Conservation (phyloP, 2,888 invertebrate species). For the Thymelicus acteon region DNA sequence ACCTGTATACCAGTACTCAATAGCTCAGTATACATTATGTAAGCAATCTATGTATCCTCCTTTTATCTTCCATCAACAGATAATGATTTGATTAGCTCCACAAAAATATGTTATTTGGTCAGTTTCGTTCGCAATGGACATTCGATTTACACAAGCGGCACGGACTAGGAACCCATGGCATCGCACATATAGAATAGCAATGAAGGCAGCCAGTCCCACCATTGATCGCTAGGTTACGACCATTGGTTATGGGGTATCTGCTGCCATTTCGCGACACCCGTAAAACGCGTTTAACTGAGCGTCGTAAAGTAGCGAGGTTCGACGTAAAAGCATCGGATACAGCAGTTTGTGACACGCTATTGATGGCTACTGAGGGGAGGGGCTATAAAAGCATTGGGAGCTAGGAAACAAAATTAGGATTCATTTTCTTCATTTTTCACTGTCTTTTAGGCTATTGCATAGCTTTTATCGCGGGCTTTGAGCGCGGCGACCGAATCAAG, state of each 20-base stretch:
- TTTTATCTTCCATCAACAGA: too few relatives aligned
- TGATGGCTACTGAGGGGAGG: background rate
- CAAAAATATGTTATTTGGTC: too few relatives aligned
- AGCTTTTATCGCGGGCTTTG: too few relatives aligned
- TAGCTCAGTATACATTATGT: too few relatives aligned
- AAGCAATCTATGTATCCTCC: too few relatives aligned
- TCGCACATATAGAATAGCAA: background rate
- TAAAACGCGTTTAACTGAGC: conserved; percentile 57
- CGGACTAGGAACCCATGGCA: too few relatives aligned
- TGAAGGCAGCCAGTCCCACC: conserved; percentile 4
- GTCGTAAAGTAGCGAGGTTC: conserved; percentile 55
- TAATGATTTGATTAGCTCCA: too few relatives aligned
- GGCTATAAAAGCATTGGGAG: background rate
- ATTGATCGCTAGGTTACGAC: conserved; percentile 22
- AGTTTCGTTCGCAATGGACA: too few relatives aligned
- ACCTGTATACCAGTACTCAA: too few relatives aligned
- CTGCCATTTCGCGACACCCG: conserved; percentile 41
- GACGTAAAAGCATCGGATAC: conserved; percentile 56
- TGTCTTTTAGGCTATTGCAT: too few relatives aligned
- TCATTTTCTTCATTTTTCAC: background rate
- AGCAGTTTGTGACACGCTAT: conserved; percentile 40
- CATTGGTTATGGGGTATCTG: conserved; percentile 36
- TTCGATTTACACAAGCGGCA: too few relatives aligned
- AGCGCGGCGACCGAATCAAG: too few relatives aligned
- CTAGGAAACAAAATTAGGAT: background rate